These are phyloP conservation scores for Charadrius vociferus DNA, from an alignment of 2,113 vertebrate species.

Conservation along the genomic window DNA sequence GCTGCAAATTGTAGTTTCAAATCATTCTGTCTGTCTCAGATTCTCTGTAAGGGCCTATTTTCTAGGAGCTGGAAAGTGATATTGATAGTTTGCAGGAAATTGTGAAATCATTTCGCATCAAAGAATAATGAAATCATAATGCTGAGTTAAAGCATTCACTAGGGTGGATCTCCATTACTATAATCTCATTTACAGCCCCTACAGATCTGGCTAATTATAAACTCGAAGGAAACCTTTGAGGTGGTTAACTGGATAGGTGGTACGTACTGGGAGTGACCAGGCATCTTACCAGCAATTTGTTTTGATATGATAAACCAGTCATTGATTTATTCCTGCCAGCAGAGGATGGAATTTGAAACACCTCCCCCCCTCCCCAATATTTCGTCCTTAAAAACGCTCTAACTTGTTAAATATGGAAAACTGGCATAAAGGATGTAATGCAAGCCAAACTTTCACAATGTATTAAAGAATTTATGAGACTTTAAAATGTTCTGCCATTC, in stretches of 20 bases:
- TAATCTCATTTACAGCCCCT: not conserved
- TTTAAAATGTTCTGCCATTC: not conserved
- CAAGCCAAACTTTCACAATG: not conserved
- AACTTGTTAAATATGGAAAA: not conserved
- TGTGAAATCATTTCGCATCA: not conserved
- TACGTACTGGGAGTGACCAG: not conserved
- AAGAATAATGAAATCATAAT: rapidly evolving
- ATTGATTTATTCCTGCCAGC: not conserved
- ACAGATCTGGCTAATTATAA: not conserved
- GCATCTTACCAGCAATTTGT: not conserved
- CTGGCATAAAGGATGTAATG: not conserved
- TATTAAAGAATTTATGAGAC: not conserved
- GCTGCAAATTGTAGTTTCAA: not conserved
- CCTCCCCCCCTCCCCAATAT: not conserved
- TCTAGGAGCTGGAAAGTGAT: not conserved
- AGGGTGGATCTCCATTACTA: not conserved
- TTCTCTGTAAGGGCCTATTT: not conserved
- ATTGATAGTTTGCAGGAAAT: not conserved
- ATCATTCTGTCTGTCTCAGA: not conserved
- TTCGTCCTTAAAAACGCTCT: not conserved
- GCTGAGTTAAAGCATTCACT: not conserved
- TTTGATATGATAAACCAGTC: not conserved
- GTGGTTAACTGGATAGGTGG: not conserved
- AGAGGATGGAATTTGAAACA: not conserved
- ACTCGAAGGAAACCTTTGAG: not conserved